These are phyloP conservation scores for Okamejei kenojei DNA, from an alignment of 2,797 vertebrate species.

Conservation along the genomic window DNA sequence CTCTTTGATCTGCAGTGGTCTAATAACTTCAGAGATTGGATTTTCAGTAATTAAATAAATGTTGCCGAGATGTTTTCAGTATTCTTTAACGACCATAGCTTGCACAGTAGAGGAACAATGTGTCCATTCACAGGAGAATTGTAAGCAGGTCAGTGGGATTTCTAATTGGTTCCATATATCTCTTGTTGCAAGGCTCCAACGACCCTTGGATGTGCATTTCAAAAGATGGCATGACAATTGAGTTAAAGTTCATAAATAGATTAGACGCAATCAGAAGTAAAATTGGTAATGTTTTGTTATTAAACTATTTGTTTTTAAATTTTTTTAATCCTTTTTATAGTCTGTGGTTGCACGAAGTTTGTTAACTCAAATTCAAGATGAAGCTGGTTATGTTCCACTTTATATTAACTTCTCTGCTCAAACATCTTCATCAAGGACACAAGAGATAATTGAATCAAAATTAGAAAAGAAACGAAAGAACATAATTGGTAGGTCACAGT, in stretches of 20 bases:
- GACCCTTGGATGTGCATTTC: neutral
- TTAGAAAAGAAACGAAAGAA: slow-evolving; percentile 78
- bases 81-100: too few species aligned
- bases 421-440: slow-evolving; percentile 69
- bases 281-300: neutral
- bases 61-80: too few species aligned
- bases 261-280: neutral
- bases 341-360: slow-evolving; percentile 70
- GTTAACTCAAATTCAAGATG: slow-evolving; percentile 70
- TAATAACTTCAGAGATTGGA: neutral
- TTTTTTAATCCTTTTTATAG: slow-evolving; percentile 47
- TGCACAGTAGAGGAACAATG: too few species aligned
- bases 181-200: neutral
- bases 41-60: too few species aligned
- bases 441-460: slow-evolving; percentile 81
- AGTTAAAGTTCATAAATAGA: neutral
- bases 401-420: slow-evolving; percentile 78
- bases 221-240: neutral
- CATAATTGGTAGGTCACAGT: slow-evolving; percentile 59
- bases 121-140: too few species aligned
- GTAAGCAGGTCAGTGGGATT: neutral
- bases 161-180: neutral
- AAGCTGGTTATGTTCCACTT: slow-evolving; percentile 64
- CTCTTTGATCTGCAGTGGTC: neutral
- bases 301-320: neutral